phyloP scores from a whole-genome alignment of 2,888 invertebrate species.

The Phyto melanocephala region DNA sequence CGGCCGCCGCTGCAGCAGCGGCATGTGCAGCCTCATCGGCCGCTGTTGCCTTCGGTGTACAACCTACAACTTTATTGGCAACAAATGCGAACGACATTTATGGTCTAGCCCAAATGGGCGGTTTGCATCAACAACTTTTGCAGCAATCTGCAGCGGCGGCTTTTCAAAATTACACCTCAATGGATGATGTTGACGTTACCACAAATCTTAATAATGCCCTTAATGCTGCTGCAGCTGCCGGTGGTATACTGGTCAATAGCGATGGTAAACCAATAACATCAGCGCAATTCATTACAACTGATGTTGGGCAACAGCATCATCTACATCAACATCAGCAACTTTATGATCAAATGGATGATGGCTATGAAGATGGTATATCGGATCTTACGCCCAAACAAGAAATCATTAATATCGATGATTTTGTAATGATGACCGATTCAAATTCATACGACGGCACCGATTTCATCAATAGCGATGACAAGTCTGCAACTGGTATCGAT shows the following conservation, averaged over 20 bases:
- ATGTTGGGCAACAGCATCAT: conserved; percentile 67
- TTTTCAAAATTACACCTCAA: conserved; percentile 76
- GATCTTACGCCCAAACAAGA: conserved; percentile 76
- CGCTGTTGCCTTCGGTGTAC: conserved; percentile 72
- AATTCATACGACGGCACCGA: conserved; percentile 78
- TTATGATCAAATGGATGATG: conserved; percentile 72
- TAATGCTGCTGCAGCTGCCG: conserved; percentile 61
- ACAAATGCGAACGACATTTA: conserved; percentile 76
- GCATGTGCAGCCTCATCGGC: conserved; percentile 69
- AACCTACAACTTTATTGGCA: conserved; percentile 74
- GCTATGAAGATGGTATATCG: conserved; percentile 69
- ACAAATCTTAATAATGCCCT: conserved; percentile 65
- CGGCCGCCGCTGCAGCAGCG: conserved; percentile 71
- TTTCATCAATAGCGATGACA: conserved; percentile 71
- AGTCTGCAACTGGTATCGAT: conserved; percentile 61
- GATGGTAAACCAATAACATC: conserved; percentile 59
- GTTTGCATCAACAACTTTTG: conserved; percentile 77
- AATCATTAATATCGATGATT: conserved; percentile 78
- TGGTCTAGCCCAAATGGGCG: conserved; percentile 76
- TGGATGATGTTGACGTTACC: conserved; percentile 71
- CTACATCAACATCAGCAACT: conserved; percentile 69
- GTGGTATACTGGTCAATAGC: conserved; percentile 59
- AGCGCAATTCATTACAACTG: conserved; percentile 50
- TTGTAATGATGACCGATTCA: conserved; percentile 78
- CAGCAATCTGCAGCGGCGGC: conserved; percentile 76